Evolutionary conservation across 2,888 invertebrate species (phyloP), one percentile per base, ranked within the genome.

Genomic region (Cactoblastis cactorum): DNA sequence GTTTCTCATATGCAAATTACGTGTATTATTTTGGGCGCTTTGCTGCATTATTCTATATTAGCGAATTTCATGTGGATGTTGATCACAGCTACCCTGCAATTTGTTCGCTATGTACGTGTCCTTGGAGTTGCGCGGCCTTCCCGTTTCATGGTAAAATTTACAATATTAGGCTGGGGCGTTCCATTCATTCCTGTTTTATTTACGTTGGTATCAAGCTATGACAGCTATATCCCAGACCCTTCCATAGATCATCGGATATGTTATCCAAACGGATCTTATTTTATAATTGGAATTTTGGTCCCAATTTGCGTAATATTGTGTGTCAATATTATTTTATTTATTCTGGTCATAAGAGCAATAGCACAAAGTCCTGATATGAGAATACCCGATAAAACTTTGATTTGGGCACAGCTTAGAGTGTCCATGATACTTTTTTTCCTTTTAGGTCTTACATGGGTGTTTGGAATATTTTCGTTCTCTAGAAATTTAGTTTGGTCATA

Each of bases 61-160:
- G 91, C 93, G 1, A 91, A 93, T 55, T 94, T 94, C 64, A 90
- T 91, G 63, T 94, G 94, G 94, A 94, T 94, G 94, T 74, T 94
- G 17, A 92, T 94, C 50, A 92, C 94, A 50, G 94, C 93, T 1
- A 77, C 92, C 45, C 77, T 94, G 51, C 94, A 94, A 71, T 94
- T 93, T 69, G 89, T 93, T 50, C 87, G 93, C 45, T 94, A 93
- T 62, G 94, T 94, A 0, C 90, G 91, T 53, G 92, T 94, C 0
- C 80, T 94, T 45, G 93, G 93, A 3, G 88, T 88, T 0, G 74
- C 78, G 9, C 78, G 91, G 34, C 92, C 92, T 4, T 85, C 91
- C 0, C 83, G 91, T 55, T 94, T 93, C 66, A 91, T 93, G 67
- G 69, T 92, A 3, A 93, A 93, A 68, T 90, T 92, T 12, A 90